Evolutionary conservation across 2,113 vertebrate genomes (phyloP).

Genomic region (Fregetta grallaria): DNA sequence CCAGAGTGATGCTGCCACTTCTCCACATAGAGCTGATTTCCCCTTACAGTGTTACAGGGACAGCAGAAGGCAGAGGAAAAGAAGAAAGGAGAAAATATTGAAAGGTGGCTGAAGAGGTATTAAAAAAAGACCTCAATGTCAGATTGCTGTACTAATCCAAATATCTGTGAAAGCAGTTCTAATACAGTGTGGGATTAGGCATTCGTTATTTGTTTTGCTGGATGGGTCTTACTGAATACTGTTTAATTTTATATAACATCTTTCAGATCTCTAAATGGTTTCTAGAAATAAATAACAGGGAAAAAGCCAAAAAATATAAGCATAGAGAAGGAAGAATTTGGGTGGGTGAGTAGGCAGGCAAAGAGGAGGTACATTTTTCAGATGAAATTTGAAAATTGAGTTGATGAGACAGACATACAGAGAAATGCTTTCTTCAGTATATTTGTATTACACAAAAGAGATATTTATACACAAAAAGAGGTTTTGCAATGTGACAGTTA

Average conservation of each 20-base stretch:
- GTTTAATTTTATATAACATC: not conserved
- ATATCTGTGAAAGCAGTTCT: not conserved
- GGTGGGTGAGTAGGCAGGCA: not conserved
- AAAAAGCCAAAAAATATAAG: not conserved
- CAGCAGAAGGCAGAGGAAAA: not conserved
- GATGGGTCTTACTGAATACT: not conserved
- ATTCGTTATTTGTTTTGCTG: not conserved
- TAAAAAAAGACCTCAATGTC: not conserved
- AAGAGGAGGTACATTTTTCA: not conserved
- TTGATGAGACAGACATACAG: not conserved
- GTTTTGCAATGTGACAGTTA: not conserved
- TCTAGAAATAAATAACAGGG: not conserved
- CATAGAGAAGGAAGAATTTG: not conserved
- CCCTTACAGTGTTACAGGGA: not conserved
- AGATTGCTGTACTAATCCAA: not conserved
- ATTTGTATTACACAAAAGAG: not conserved
- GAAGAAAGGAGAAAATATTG: not conserved
- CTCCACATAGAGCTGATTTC: not conserved
- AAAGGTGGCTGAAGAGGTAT: not conserved
- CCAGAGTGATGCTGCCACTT: not conserved
- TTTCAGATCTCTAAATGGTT: not conserved
- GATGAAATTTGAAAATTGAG: constrained; percentile 1
- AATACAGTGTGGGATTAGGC: not conserved
- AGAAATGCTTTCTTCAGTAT: not conserved
- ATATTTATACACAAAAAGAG: not conserved